Conservation (phyloP, 2,888 invertebrate genomes). For the Geotrupes spiniger region DNA sequence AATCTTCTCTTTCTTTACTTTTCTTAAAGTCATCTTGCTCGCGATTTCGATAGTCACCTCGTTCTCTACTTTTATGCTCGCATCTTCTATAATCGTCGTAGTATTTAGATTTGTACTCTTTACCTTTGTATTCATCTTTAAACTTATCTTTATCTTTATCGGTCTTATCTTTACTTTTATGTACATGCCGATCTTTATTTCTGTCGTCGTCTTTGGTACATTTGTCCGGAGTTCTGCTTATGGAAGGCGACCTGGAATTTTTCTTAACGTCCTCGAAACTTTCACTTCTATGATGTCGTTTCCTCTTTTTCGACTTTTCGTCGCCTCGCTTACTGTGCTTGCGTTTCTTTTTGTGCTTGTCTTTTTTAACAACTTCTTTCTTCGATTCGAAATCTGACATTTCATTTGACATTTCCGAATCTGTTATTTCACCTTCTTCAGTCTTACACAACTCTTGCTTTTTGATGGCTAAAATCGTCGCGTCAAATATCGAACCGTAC, state of each 20-base stretch:
- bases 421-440: conserved; percentile 25
- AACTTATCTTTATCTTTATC: not conserved
- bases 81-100: not conserved
- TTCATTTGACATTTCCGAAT: conserved; percentile 1
- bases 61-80: conserved; percentile 27
- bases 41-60: conserved; percentile 4
- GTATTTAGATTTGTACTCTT: not conserved
- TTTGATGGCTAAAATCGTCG: conserved; percentile 24
- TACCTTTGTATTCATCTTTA: not conserved
- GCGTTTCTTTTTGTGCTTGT: conserved; percentile 24
- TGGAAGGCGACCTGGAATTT: conserved; percentile 5
- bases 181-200: not conserved
- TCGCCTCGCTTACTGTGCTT: conserved; percentile 19
- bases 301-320: conserved; percentile 14
- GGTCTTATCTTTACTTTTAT: conserved; percentile 3
- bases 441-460: conserved; percentile 21
- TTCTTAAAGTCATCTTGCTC: conserved; percentile 10
- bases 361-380: conserved; percentile 10
- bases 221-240: conserved; percentile 4
- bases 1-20: conserved; percentile 24
- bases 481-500: conserved; percentile 63
- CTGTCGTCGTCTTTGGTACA: not conserved
- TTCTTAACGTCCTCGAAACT: conserved; percentile 16
- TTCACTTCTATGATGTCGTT: conserved; percentile 17
- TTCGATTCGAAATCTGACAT: conserved; percentile 1